Evolutionary conservation across 2,888 invertebrate genomes (phyloP).

Genomic region (Adelognathus sp.): DNA sequence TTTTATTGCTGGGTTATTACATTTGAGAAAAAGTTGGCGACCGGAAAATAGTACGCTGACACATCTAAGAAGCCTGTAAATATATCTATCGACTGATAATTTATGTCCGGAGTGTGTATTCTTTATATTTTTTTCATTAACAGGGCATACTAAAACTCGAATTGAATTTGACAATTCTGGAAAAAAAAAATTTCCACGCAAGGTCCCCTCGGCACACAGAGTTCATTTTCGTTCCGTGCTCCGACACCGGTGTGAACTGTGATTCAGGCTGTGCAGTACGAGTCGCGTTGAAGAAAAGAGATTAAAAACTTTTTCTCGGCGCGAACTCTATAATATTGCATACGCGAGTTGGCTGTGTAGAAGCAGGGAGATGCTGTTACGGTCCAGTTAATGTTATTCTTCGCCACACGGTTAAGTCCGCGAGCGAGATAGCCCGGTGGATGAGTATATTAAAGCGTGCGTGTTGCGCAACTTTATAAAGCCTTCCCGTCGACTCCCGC

Average conservation of each 20-base stretch:
- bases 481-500: constrained; percentile 23
- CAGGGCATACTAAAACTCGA: neutral
- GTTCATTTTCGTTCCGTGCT: constrained; percentile 18
- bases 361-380: constrained; percentile 30
- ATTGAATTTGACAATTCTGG: constrained; percentile 18
- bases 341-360: constrained; percentile 49
- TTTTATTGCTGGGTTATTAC: no score
- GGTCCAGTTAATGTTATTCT: constrained; percentile 59
- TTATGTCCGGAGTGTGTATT: neutral
- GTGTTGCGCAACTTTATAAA: constrained; percentile 46
- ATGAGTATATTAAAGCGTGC: constrained; percentile 5
- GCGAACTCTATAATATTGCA: constrained; percentile 49
- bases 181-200: constrained; percentile 11
- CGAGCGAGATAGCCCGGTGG: constrained; percentile 21
- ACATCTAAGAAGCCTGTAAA: no score
- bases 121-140: neutral
- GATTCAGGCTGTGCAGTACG: constrained; percentile 10
- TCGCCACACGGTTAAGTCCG: constrained; percentile 27
- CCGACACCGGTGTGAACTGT: neutral
- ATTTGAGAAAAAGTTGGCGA: no score
- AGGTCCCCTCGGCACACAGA: constrained; percentile 11
- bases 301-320: constrained; percentile 51
- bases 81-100: no score
- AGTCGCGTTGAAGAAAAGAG: constrained; percentile 44
- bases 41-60: no score